These are phyloP conservation scores for Anoncus sp. DNA, from an alignment of 2,888 invertebrate genomes.

Conservation along the genomic window DNA sequence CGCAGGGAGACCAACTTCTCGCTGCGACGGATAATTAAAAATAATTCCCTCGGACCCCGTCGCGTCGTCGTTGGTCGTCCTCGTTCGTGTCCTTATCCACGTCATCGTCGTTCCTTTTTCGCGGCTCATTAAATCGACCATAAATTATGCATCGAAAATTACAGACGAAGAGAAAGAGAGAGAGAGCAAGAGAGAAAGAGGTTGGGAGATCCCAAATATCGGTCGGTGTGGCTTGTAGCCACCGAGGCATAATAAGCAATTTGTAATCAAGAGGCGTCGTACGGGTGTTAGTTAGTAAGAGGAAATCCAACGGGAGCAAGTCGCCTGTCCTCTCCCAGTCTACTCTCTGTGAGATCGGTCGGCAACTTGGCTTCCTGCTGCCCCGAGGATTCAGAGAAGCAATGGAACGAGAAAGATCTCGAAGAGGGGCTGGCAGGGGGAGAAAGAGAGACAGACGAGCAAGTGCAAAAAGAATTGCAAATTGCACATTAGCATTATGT, in stretches of 20 bases:
- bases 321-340: conserved; percentile 50
- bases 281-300: conserved; percentile 79
- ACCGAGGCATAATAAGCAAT: conserved; percentile 81
- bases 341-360: conserved; percentile 43
- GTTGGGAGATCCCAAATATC: conserved; percentile 55
- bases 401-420: conserved; percentile 47
- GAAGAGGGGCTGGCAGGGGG: conserved; percentile 9
- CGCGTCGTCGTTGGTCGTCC: conserved; percentile 55
- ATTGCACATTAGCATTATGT: conserved; percentile 79
- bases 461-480: conserved; percentile 79
- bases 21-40: conserved; percentile 80
- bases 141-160: conserved; percentile 83
- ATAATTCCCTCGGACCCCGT: conserved; percentile 77
- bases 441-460: conserved; percentile 27
- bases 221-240: conserved; percentile 59
- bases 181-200: conserved; percentile 7
- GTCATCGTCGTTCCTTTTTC: conserved; percentile 78
- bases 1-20: conserved; percentile 56
- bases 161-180: conserved; percentile 72
- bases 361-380: conserved; percentile 50
- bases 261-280: conserved; percentile 82
- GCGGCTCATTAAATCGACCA: conserved; percentile 83
- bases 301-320: conserved; percentile 72
- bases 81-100: conserved; percentile 63
- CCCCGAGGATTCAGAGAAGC: conserved; percentile 65